These are phyloP conservation scores for Paradoxurus hermaphroditus DNA, from an alignment of 2,113 vertebrate species.

Conservation along the genomic window DNA sequence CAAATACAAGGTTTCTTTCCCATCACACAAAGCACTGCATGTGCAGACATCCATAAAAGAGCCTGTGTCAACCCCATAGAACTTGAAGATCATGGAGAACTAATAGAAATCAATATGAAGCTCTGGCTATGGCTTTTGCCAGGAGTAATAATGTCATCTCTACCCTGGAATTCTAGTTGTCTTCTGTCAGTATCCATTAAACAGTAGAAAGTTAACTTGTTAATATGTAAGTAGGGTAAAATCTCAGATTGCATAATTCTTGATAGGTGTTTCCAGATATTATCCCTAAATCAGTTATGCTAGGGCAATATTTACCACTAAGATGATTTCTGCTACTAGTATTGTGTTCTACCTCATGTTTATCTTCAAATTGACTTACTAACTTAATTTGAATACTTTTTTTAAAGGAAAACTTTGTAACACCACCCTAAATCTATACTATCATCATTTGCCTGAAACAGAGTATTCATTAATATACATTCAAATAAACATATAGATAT, in stretches of 20 bases:
- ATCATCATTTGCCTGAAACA: slow-evolving; percentile 10
- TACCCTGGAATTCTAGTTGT: background rate
- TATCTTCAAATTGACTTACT: background rate
- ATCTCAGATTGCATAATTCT: background rate
- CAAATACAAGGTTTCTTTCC: background rate
- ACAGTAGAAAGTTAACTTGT: background rate
- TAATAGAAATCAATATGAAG: background rate
- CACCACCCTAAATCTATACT: background rate
- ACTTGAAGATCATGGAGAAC: background rate
- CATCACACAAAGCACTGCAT: background rate
- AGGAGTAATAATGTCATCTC: background rate
- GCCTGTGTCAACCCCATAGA: background rate
- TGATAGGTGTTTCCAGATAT: slow-evolving; percentile 20
- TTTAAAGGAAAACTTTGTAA: slow-evolving; percentile 23
- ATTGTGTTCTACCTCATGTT: slow-evolving; percentile 5
- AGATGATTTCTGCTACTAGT: background rate
- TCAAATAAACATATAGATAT: background rate
- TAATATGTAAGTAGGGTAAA: background rate
- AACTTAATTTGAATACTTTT: slow-evolving; percentile 17
- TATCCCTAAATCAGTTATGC: background rate
- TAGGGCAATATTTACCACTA: background rate
- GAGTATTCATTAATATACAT: background rate
- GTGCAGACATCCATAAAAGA: background rate
- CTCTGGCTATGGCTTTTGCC: background rate
- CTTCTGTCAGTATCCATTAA: background rate